Evolutionary conservation across 2,113 vertebrate genomes (phyloP).

Genomic region (Nansenia antarctica): DNA sequence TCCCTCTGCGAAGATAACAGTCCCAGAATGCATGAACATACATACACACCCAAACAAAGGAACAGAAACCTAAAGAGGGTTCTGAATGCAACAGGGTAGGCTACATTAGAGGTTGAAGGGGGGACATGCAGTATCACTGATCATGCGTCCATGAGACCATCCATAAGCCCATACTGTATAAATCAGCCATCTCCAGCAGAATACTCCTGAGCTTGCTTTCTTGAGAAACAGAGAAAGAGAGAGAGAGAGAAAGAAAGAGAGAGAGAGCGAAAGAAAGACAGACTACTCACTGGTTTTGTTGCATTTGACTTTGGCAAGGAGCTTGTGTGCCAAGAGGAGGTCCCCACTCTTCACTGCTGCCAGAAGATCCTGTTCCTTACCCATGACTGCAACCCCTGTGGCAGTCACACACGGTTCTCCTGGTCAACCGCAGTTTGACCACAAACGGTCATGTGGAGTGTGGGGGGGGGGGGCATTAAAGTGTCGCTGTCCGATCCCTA

Average conservation of each 20-base stretch:
- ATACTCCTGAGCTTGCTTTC: no score
- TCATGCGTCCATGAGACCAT: no score
- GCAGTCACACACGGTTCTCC: background rate
- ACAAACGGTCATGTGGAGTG: background rate
- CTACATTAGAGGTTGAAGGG: background rate
- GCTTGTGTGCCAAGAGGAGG: constrained; percentile 69
- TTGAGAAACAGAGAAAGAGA: no score
- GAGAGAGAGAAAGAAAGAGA: no score
- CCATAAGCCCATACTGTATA: no score
- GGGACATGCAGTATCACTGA: no score
- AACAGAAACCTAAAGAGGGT: background rate
- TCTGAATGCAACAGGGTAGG: background rate
- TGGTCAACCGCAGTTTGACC: background rate
- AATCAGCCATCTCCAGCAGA: no score
- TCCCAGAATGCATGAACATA: background rate
- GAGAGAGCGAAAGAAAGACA: background rate
- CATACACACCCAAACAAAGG: constrained; percentile 3
- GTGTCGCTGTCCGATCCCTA: no score
- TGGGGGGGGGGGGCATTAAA: no score
- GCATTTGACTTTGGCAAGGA: constrained; percentile 75
- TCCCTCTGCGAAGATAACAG: no score
- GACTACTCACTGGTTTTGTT: constrained; percentile 74
- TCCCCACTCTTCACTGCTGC: constrained; percentile 76
- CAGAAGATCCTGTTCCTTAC: constrained; percentile 76
- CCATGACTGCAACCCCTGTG: constrained; percentile 54